A percentile compares a stretch with the other conserved stretches of the same genome.
Evolutionary conservation across 2,888 invertebrate species (phyloP).

Genomic region (Pterostichus niger): DNA sequence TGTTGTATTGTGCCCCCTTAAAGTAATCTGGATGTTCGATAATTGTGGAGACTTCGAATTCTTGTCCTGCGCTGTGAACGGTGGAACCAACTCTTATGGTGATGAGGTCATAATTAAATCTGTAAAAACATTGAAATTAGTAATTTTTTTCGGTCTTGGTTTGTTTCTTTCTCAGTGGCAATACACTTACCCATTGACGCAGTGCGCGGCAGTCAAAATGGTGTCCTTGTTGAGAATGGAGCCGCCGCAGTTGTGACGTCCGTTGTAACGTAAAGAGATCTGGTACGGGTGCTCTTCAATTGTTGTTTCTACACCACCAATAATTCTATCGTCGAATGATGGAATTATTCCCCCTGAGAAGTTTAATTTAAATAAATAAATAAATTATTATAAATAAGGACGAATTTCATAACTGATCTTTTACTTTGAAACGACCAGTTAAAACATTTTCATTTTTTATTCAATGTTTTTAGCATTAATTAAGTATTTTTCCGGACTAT

Average conservation of each 20-base stretch:
- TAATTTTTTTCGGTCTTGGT: too few species aligned
- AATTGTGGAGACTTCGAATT: background rate
- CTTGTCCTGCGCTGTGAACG: constrained; percentile 3
- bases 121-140: too few species aligned
- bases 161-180: too few species aligned
- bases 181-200: constrained; percentile 42
- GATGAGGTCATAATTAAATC: background rate
- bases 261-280: constrained; percentile 1
- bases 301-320: constrained; percentile 39
- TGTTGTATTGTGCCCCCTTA: background rate
- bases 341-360: constrained; percentile 9
- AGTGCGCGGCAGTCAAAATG: constrained; percentile 28
- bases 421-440: too few species aligned
- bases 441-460: too few species aligned
- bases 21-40: constrained; percentile 4
- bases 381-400: too few species aligned
- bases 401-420: too few species aligned
- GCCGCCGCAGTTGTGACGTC: constrained; percentile 31
- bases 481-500: too few species aligned
- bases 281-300: constrained; percentile 58
- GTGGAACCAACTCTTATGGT: constrained; percentile 13
- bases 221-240: constrained; percentile 41
- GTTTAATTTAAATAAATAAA: background rate
- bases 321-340: constrained; percentile 22
- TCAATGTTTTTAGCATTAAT: too few species aligned